These are phyloP conservation scores for Geopemphigus sp. DNA, from an alignment of 1,140 invertebrate genomes.

Conservation along the genomic window DNA sequence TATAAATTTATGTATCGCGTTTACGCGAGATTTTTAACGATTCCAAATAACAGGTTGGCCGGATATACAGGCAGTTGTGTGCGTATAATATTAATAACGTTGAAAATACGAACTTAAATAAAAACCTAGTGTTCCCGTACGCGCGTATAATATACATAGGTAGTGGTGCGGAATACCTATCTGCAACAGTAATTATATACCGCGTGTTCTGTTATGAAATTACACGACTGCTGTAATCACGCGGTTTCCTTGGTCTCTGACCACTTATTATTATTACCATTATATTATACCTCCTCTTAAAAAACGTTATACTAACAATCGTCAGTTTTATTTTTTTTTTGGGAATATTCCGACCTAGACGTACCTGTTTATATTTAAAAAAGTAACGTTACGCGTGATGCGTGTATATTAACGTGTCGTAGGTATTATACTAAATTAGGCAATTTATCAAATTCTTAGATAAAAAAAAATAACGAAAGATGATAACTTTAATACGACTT, in stretches of 20 bases:
- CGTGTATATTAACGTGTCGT: background rate
- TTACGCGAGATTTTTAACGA: slow-evolving; percentile 13
- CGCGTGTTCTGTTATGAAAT: slow-evolving; percentile 6
- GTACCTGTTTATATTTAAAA: too few species aligned
- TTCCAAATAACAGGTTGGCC: slow-evolving; percentile 29
- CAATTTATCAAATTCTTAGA: too few species aligned
- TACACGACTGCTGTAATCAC: background rate
- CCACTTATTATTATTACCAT: background rate
- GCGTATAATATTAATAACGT: background rate
- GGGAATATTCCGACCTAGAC: background rate
- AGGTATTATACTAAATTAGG: too few species aligned
- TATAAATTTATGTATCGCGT: background rate
- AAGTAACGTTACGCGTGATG: background rate
- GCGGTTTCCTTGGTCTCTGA: slow-evolving; percentile 6
- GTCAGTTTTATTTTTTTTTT: background rate
- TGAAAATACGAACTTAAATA: background rate
- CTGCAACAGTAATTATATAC: background rate
- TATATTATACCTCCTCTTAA: background rate
- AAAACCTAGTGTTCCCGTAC: too few species aligned
- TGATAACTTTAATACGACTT: too few species aligned
- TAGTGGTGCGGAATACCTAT: background rate
- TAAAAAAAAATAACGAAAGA: too few species aligned
- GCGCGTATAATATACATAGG: background rate
- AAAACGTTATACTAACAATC: background rate
- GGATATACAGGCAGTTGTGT: background rate